A percentile compares a stretch with the other conserved stretches of the same genome.
These are phyloP conservation scores for Drosophila biarmipes DNA, from an alignment of 1,140 invertebrate species.

Conservation along the genomic window DNA sequence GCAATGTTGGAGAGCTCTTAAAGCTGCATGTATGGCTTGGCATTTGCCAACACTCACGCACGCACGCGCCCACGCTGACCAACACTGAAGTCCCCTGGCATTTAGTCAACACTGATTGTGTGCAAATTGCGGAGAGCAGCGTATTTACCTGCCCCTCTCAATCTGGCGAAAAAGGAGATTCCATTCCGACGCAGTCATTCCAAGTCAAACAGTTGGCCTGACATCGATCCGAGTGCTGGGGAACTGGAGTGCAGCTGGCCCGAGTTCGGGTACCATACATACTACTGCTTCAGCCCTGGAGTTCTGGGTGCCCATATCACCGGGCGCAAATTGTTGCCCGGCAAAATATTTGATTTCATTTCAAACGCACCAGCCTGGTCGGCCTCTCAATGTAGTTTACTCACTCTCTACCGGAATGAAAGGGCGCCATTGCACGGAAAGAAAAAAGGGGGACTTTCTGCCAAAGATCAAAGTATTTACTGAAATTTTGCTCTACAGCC, in stretches of 20 bases:
- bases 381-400: constrained; percentile 42
- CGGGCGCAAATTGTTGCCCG: constrained; percentile 65
- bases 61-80: not conserved
- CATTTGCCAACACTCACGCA: constrained; percentile 10
- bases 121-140: not conserved
- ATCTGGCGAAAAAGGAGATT: not conserved
- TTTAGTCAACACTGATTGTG: constrained; percentile 36
- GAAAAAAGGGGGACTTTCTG: not conserved
- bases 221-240: constrained; percentile 21
- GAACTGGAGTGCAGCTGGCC: constrained; percentile 9
- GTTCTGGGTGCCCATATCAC: constrained; percentile 40
- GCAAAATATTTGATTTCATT: constrained; percentile 78
- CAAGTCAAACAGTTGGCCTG: constrained; percentile 38
- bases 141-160: not conserved
- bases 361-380: constrained; percentile 43
- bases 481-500: not conserved
- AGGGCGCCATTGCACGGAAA: constrained; percentile 6
- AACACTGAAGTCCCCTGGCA: constrained; percentile 13
- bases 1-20: constrained; percentile 4
- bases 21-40: not conserved
- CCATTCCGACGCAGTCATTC: constrained; percentile 19
- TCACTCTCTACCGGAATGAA: constrained; percentile 1
- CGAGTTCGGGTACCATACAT: not conserved
- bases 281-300: not conserved
- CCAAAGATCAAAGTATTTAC: not conserved